Percentiles rank a stretch among this genome's conserved stretches.
phyloP scores from a whole-genome alignment of 2,888 invertebrate genomes.

The Chrysomela aeneicollis region DNA sequence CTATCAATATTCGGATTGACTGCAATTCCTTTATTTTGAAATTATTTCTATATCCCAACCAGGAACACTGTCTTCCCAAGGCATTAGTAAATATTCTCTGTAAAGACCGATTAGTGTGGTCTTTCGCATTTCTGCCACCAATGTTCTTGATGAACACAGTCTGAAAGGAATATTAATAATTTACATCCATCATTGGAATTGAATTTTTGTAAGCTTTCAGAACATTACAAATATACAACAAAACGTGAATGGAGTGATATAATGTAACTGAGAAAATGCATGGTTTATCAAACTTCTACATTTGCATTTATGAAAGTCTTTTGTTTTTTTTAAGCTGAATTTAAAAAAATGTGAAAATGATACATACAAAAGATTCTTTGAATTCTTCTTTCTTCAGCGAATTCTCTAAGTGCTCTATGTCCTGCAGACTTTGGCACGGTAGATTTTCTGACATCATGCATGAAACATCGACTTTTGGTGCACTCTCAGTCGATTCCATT shows the following conservation, averaged over 20 bases:
- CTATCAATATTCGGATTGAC: background rate
- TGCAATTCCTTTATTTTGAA: background rate
- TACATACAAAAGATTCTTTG: constrained; percentile 10
- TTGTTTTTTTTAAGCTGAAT: background rate
- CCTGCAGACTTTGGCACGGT: constrained; percentile 10
- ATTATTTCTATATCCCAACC: constrained; percentile 1
- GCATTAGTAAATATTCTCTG: background rate
- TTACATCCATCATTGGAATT: background rate
- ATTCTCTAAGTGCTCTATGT: constrained; percentile 9
- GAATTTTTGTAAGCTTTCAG: background rate
- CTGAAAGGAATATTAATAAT: constrained; percentile 5
- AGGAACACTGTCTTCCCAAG: constrained; percentile 1
- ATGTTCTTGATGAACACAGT: background rate
- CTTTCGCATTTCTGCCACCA: no score
- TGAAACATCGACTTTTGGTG: constrained; percentile 16
- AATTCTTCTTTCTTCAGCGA: background rate
- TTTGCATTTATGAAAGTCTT: background rate
- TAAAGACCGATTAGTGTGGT: background rate
- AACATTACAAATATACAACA: background rate
- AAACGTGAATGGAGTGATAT: background rate
- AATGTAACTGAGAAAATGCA: background rate
- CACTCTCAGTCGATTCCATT: constrained; percentile 1
- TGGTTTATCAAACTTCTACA: background rate
- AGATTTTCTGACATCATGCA: constrained; percentile 1
- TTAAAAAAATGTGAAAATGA: background rate